phyloP scores from a whole-genome alignment of 37 sponge, comb jelly and placozoan species.

The Halichondria panicea region DNA sequence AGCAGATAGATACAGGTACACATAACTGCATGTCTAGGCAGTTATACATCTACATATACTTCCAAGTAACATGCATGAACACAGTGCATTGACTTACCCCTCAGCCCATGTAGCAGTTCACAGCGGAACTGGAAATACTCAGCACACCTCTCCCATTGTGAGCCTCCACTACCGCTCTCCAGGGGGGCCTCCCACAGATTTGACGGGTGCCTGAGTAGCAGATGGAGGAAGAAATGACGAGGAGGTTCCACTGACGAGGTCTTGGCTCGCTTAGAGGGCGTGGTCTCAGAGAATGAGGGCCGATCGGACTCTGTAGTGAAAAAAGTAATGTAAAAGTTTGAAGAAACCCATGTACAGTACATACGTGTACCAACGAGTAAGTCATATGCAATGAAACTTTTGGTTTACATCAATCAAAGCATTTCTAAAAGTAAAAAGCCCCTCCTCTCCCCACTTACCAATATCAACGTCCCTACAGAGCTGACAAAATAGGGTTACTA shows the following conservation, averaged over 20 bases:
- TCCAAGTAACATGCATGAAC: background rate
- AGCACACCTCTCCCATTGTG: slow-evolving; percentile 50
- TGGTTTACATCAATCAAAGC: background rate
- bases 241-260: slow-evolving; percentile 26
- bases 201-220: slow-evolving; percentile 34
- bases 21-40: too few species aligned
- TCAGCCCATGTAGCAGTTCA: slow-evolving; percentile 20
- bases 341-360: background rate
- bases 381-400: background rate
- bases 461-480: slow-evolving; percentile 11
- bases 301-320: background rate
- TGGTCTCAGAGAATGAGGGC: background rate
- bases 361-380: background rate
- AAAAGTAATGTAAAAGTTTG: background rate
- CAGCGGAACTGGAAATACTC: slow-evolving; percentile 70
- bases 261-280: slow-evolving; percentile 4
- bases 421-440: background rate
- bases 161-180: background rate
- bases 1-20: background rate
- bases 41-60: slow-evolving; percentile 1
- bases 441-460: background rate
- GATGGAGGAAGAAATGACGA: slow-evolving; percentile 74
- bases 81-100: background rate
- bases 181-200: slow-evolving; percentile 39
- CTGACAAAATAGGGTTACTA: slow-evolving; percentile 25